A percentile compares a stretch with the other conserved stretches of the same genome.
Conservation (phyloP, 2,113 vertebrate species). For the Lota lota region DNA sequence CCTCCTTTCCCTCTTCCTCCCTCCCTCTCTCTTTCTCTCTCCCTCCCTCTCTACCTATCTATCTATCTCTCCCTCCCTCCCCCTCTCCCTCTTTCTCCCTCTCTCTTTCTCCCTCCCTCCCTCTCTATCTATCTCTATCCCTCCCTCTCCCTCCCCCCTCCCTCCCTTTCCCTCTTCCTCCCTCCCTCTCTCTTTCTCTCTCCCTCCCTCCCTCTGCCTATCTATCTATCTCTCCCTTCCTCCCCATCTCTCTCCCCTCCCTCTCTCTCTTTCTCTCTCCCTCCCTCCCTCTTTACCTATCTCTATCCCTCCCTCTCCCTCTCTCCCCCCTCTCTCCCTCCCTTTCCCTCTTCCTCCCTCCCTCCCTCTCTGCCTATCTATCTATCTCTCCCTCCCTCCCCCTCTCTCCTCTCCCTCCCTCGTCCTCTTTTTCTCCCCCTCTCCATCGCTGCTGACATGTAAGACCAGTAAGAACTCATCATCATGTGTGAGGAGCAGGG, state of each 20-base stretch:
- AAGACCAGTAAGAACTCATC: neutral
- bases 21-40: neutral
- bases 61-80: neutral
- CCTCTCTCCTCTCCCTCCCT: too few relatives aligned
- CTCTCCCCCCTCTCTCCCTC: neutral
- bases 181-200: neutral
- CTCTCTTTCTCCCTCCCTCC: neutral
- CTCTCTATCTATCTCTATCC: too few relatives aligned
- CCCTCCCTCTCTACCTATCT: too few relatives aligned
- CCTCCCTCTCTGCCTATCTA: neutral
- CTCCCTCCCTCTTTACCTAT: neutral
- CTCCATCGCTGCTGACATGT: neutral
- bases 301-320: too few relatives aligned
- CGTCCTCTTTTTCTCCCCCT: neutral
- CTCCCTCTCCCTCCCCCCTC: neutral
- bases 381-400: neutral
- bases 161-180: neutral
- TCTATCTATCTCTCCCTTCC: neutral
- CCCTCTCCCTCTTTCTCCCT: neutral
- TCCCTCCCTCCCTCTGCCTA: too few relatives aligned
- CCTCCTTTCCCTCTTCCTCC: too few relatives aligned
- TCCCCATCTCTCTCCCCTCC: neutral
- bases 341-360: neutral
- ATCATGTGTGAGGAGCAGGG: constrained; percentile 18
- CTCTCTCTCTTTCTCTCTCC: neutral